Evolutionary conservation across 2,113 vertebrate species (phyloP), one percentile per base, ranked within the genome.

Genomic region (Gopherus flavomarginatus): DNA sequence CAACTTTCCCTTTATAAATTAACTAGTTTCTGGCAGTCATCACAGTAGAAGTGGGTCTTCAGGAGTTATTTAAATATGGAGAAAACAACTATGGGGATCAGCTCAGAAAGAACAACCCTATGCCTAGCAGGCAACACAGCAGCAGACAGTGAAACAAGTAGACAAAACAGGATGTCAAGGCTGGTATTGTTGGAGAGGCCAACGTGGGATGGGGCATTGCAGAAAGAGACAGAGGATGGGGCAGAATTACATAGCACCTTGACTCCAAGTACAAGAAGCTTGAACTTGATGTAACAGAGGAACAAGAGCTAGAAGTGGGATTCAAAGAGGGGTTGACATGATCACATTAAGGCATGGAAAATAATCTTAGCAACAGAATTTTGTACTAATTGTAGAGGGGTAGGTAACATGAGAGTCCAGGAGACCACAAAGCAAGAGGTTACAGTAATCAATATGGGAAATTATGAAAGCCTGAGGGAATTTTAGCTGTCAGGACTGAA

Each of bases 41-140:
- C 31, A 31, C 62, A 35, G 31, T n/a, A n/a, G 65, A 35, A 22
- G 22, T 77, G 42, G 11, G 5, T 50, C 84, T 92, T 90, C 57
- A 80, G 3, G 57, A 9, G 52, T 69, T 79, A 81, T 6, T 72
- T 1, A 5, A 91, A 95, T 49, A 84, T 0, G 75, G 21, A 95
- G 86, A 77, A 42, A 10, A 80, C 27, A 81, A 47, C 83, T 5
- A 86, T 0, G 17, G 47, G 0, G 21, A 56, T 0, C 86, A 65
- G 86, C 88, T 12, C 29, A 72, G 82, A 97, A 96, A 65, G 86
- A 26, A 31, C 5, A 5, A 90, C 79, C 13, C 29, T n/a, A 1
- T 21, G 47, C 2, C n/a, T 8, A 89, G 42, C 5, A 83, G 44
- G 17, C 11, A 88, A 92, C 27, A n/a, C 79, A 87, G 89, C 0